Evolutionary conservation across 2,797 vertebrate genomes (phyloP).

Genomic region (Periparus ater): DNA sequence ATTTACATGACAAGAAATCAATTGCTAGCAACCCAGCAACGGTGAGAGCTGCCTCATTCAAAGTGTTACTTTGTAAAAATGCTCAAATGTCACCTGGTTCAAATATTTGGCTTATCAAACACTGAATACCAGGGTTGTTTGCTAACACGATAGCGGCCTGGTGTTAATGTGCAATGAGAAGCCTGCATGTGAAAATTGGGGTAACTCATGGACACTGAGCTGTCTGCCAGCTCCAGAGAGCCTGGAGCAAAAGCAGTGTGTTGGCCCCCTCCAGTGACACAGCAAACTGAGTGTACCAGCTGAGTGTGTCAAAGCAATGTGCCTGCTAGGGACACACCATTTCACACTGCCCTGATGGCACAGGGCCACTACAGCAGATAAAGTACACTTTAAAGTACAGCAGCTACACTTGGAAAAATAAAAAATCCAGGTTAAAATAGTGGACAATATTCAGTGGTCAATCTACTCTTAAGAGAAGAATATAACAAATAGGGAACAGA

Average conservation of each 20-base stretch:
- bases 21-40: not conserved
- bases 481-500: not conserved
- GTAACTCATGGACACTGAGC: not conserved
- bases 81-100: constrained; percentile 15
- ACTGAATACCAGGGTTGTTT: constrained; percentile 40
- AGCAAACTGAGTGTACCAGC: not conserved
- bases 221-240: not conserved
- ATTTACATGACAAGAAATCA: constrained; percentile 32
- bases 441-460: not conserved
- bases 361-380: not conserved
- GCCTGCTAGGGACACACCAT: not conserved
- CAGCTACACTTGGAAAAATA: not conserved
- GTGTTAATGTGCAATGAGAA: constrained; percentile 43
- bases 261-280: constrained; percentile 31
- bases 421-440: not conserved
- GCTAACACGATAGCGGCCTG: not conserved
- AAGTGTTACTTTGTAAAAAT: constrained; percentile 8
- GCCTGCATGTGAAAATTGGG: not conserved
- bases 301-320: not conserved
- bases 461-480: not conserved
- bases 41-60: not conserved
- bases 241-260: not conserved
- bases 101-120: constrained; percentile 60
- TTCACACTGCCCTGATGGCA: not conserved
- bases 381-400: not conserved